These are phyloP conservation scores for Coenonympha arcania DNA, from an alignment of 2,888 invertebrate species.

Conservation along the genomic window DNA sequence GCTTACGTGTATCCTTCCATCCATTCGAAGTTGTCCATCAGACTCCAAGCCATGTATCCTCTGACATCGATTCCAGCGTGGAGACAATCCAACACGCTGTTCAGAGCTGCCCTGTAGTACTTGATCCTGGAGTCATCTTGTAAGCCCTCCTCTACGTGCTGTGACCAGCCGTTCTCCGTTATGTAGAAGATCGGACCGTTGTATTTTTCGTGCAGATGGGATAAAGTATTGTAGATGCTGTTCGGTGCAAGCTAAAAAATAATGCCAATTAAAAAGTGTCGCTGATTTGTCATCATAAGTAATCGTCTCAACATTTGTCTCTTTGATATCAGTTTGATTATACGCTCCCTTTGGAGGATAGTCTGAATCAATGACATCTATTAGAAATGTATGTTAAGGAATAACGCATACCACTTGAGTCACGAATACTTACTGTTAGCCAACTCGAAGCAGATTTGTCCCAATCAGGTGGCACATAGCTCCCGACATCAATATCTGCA, in stretches of 20 bases:
- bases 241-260: constrained; percentile 66
- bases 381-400: no score
- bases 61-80: constrained; percentile 61
- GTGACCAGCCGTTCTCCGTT: constrained; percentile 77
- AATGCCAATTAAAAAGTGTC: no score
- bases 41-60: constrained; percentile 76
- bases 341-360: no score
- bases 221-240: constrained; percentile 72
- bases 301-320: no score
- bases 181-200: constrained; percentile 71
- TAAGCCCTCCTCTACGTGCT: constrained; percentile 36
- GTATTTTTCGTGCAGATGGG: constrained; percentile 63
- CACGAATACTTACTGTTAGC: constrained; percentile 42
- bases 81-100: constrained; percentile 54
- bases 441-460: constrained; percentile 38
- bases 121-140: constrained; percentile 60
- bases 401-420: no score
- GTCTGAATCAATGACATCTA: no score
- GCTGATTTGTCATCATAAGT: no score
- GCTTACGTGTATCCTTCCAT: constrained; percentile 71
- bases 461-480: constrained; percentile 39
- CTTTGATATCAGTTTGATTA: no score
- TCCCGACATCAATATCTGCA: constrained; percentile 39
- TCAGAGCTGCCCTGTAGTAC: constrained; percentile 60
- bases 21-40: constrained; percentile 80